phyloP scores from a whole-genome alignment of 2,797 vertebrate species.

The Pseudomugil tenellus region DNA sequence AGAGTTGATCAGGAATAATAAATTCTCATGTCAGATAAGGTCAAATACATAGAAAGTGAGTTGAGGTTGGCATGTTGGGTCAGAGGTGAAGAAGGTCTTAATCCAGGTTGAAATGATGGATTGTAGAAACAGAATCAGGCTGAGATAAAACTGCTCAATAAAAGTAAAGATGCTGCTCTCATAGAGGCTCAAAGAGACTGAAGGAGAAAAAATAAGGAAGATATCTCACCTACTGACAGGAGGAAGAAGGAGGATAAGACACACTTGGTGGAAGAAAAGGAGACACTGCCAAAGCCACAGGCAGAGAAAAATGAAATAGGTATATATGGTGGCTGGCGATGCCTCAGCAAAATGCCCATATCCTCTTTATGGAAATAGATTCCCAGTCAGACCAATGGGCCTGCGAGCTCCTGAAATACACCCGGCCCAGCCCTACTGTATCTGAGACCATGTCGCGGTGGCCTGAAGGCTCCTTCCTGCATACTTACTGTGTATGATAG shows the following conservation, averaged over 20 bases:
- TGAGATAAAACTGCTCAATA: not conserved
- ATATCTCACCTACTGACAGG: constrained; percentile 72
- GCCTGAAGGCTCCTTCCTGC: constrained; percentile 9
- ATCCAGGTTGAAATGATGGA: not conserved
- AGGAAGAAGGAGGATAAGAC: constrained; percentile 66
- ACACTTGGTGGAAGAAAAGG: constrained; percentile 70
- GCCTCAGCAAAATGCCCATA: constrained; percentile 75
- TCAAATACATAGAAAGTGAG: constrained; percentile 30
- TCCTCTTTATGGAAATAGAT: constrained; percentile 82
- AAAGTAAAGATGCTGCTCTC: constrained; percentile 46
- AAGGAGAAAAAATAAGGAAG: constrained; percentile 5
- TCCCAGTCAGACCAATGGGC: constrained; percentile 77
- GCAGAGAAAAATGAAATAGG: constrained; percentile 75
- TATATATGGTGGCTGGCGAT: constrained; percentile 78
- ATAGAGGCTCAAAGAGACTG: constrained; percentile 25
- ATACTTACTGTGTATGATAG: constrained; percentile 5
- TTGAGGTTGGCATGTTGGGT: constrained; percentile 14
- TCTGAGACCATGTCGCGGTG: constrained; percentile 4
- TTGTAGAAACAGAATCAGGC: not conserved
- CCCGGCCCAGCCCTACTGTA: constrained; percentile 57
- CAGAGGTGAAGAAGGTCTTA: constrained; percentile 18
- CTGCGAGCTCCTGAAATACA: constrained; percentile 81
- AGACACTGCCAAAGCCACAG: constrained; percentile 71
- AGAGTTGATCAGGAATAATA: constrained; percentile 2
- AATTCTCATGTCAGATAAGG: constrained; percentile 43